phyloP scores from a whole-genome alignment of 2,888 invertebrate species.

The Lutraria lutraria region DNA sequence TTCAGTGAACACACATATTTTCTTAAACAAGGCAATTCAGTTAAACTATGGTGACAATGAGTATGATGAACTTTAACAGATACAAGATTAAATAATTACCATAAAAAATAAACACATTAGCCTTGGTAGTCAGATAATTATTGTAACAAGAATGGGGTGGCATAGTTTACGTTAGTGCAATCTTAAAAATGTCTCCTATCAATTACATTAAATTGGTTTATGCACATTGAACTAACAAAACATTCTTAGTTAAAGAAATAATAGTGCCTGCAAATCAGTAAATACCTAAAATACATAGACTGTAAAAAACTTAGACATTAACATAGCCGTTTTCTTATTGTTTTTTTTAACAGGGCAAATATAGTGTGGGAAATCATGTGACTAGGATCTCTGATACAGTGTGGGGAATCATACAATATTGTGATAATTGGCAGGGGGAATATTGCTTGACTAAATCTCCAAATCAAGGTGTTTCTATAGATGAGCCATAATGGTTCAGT shows the following conservation, averaged over 20 bases:
- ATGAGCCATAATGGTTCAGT: too few species aligned
- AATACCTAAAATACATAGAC: too few species aligned
- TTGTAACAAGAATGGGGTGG: not conserved
- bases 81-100: not conserved
- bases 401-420: too few species aligned
- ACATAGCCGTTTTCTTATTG: too few species aligned
- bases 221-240: not conserved
- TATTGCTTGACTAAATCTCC: too few species aligned
- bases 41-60: not conserved
- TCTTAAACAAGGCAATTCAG: not conserved
- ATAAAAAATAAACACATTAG: not conserved
- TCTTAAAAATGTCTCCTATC: not conserved
- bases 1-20: not conserved
- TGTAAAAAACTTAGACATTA: too few species aligned
- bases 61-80: not conserved
- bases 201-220: not conserved
- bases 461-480: too few species aligned
- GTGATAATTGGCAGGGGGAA: too few species aligned
- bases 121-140: not conserved
- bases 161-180: not conserved
- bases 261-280: not conserved
- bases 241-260: not conserved
- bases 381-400: too few species aligned
- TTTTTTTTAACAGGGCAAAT: too few species aligned
- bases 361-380: too few species aligned